phyloP scores from a whole-genome alignment of 2,113 vertebrate species.

The Suncus etruscus region DNA sequence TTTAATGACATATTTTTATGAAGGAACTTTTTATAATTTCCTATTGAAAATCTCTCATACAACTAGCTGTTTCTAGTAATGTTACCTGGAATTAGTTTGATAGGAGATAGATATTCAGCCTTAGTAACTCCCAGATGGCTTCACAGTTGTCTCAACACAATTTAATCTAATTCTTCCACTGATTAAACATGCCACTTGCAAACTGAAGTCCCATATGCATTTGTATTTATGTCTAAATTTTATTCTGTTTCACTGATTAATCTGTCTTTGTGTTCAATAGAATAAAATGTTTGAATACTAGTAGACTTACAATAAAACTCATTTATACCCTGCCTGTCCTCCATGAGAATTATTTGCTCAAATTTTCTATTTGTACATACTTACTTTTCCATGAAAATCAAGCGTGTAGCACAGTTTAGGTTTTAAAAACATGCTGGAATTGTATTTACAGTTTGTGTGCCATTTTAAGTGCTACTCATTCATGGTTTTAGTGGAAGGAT shows the following conservation, averaged over 20 bases:
- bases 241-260: background rate
- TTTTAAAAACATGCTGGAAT: background rate
- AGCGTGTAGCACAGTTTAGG: background rate
- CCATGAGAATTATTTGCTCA: conserved; percentile 20
- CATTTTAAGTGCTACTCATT: conserved; percentile 15
- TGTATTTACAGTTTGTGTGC: background rate
- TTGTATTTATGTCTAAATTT: conserved; percentile 17
- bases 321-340: background rate
- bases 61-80: background rate
- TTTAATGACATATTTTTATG: background rate
- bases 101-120: background rate
- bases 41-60: background rate
- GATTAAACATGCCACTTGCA: background rate
- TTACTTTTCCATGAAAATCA: conserved; percentile 10
- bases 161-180: conserved; percentile 21
- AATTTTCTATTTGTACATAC: background rate
- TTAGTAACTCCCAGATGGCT: background rate
- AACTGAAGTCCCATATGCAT: background rate
- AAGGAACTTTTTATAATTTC: background rate
- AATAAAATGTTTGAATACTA: conserved; percentile 51
- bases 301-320: conserved; percentile 23
- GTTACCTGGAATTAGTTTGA: conserved; percentile 42
- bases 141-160: background rate
- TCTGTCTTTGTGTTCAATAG: background rate
- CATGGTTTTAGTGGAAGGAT: background rate